These are phyloP conservation scores for Amyelois transitella DNA, from an alignment of 1,140 invertebrate species.

Conservation along the genomic window DNA sequence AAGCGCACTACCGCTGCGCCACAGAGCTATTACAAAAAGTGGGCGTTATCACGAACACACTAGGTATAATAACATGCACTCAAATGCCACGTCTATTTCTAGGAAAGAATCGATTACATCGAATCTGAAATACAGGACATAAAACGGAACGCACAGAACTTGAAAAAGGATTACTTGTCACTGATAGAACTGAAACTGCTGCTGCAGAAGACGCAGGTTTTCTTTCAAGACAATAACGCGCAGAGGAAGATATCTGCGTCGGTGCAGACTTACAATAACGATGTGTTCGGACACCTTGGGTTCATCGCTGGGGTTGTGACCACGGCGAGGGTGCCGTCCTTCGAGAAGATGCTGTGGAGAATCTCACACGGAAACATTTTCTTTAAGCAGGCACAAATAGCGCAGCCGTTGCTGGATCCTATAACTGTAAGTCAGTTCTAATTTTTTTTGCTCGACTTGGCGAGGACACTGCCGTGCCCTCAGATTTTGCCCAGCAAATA, in stretches of 20 bases:
- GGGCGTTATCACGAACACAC: neutral
- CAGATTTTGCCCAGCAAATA: no score
- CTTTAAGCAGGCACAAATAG: constrained; percentile 86
- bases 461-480: no score
- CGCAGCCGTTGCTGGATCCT: constrained; percentile 88
- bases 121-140: constrained; percentile 92
- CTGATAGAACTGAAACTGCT: constrained; percentile 92
- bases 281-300: constrained; percentile 80
- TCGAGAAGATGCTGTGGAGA: constrained; percentile 90
- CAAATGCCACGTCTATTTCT: constrained; percentile 19
- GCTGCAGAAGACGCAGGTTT: constrained; percentile 90
- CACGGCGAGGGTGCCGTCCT: constrained; percentile 82
- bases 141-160: constrained; percentile 90
- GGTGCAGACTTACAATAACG: constrained; percentile 83
- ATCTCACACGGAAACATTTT: constrained; percentile 91
- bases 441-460: no score
- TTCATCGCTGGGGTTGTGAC: constrained; percentile 79
- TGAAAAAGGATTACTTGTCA: constrained; percentile 93
- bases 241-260: constrained; percentile 76
- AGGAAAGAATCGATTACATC: constrained; percentile 91
- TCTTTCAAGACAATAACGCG: constrained; percentile 88
- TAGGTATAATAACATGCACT: neutral
- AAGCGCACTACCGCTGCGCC: no score
- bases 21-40: neutral
- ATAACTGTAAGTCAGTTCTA: constrained; percentile 79